Evolutionary conservation across 2,888 invertebrate species (phyloP).

Genomic region (Tenthredo mesomela): DNA sequence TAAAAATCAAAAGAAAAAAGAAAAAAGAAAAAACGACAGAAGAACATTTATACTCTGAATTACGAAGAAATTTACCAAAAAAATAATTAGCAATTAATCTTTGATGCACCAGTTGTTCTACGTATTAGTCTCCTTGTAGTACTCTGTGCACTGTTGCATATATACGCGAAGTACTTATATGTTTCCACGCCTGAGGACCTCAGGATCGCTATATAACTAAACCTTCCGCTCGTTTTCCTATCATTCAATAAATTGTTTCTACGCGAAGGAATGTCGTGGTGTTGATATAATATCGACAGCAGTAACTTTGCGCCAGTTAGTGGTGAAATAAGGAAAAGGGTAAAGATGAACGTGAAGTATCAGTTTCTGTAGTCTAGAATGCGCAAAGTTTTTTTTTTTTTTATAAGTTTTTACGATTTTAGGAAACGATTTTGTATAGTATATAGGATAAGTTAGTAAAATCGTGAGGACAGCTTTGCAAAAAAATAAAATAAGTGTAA

Average conservation of each 20-base stretch:
- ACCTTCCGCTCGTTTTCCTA: background rate
- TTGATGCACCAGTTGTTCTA: too few relatives aligned
- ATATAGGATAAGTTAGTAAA: background rate
- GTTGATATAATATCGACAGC: too few relatives aligned
- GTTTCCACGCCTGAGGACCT: background rate
- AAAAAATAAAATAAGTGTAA: background rate
- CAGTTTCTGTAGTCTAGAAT: background rate
- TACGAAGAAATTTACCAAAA: too few relatives aligned
- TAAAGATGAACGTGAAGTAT: background rate
- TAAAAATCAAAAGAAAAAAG: too few relatives aligned
- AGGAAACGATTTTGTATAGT: background rate
- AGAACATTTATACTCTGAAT: too few relatives aligned
- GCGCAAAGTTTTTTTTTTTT: too few relatives aligned
- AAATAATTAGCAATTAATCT: too few relatives aligned
- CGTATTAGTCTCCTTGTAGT: too few relatives aligned
- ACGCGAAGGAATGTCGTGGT: background rate
- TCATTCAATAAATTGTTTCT: background rate
- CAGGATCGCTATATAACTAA: background rate
- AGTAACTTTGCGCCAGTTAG: too few relatives aligned
- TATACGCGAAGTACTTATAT: background rate
- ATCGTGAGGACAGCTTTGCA: background rate
- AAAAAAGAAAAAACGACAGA: too few relatives aligned
- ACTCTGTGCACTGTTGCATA: background rate
- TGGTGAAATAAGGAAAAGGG: background rate
- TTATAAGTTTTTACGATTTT: background rate